Percentiles rank a stretch among this genome's conserved stretches.
phyloP scores from a whole-genome alignment of 1,140 invertebrate species.

The Scylla paramamosain region DNA sequence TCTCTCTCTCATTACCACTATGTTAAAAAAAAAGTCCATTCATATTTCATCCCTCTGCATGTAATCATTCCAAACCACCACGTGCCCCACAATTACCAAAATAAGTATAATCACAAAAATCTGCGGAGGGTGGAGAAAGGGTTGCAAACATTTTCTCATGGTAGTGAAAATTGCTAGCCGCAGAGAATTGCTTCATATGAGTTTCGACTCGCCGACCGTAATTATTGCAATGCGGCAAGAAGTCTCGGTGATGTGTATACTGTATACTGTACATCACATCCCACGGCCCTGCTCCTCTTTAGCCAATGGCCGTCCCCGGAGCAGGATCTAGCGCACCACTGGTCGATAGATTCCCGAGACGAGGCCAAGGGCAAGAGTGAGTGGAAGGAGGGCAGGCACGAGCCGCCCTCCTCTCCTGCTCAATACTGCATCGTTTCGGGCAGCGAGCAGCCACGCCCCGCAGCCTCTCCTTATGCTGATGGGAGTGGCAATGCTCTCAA shows the following conservation, averaged over 20 bases:
- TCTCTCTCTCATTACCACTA: constrained; percentile 16
- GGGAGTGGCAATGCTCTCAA: too few species aligned
- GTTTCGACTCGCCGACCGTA: too few species aligned
- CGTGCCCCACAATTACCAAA: neutral
- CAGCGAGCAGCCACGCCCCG: too few species aligned
- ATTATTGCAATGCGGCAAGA: too few species aligned
- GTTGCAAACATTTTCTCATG: neutral
- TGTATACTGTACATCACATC: too few species aligned
- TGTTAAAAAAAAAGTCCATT: neutral
- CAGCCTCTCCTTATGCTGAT: too few species aligned
- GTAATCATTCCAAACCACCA: neutral
- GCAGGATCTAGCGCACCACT: neutral
- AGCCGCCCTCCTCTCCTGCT: too few species aligned
- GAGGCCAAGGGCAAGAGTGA: neutral
- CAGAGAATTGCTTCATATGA: neutral
- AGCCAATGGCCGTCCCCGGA: neutral
- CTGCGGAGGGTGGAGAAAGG: neutral
- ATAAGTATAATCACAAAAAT: neutral
- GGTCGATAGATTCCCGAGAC: neutral
- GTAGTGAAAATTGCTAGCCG: neutral
- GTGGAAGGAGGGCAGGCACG: neutral
- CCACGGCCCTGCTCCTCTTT: neutral
- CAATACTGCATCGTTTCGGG: too few species aligned
- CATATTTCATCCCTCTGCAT: neutral
- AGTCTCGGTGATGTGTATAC: too few species aligned